A percentile compares a stretch with the other conserved stretches of the same genome.
Evolutionary conservation across 2,797 vertebrate species (phyloP).

Genomic region (Pristis pectinata): DNA sequence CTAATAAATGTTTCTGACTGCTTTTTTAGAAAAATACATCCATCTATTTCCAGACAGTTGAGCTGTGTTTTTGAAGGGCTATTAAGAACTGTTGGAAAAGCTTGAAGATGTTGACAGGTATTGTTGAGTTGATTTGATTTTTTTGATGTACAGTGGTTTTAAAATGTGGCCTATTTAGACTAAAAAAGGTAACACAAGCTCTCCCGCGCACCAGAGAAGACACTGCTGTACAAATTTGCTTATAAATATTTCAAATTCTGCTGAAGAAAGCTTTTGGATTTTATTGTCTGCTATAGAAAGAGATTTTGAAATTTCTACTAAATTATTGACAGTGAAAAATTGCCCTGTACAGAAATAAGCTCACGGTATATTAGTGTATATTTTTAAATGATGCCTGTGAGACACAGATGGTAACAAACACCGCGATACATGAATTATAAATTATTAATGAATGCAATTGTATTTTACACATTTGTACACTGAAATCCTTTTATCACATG

Average conservation of each 20-base stretch:
- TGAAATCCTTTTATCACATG: neutral
- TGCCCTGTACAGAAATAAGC: constrained; percentile 19
- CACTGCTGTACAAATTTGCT: constrained; percentile 21
- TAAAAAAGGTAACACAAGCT: constrained; percentile 27
- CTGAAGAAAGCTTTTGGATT: constrained; percentile 24
- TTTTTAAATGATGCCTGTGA: constrained; percentile 31
- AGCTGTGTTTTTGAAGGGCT: constrained; percentile 18
- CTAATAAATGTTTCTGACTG: neutral
- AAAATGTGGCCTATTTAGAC: neutral
- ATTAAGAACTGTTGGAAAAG: constrained; percentile 20
- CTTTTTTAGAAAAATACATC: neutral
- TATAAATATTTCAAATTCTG: constrained; percentile 33
- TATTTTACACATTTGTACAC: constrained; percentile 18
- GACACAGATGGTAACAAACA: neutral
- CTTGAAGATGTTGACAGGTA: constrained; percentile 27
- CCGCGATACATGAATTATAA: constrained; percentile 10
- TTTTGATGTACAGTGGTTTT: constrained; percentile 28
- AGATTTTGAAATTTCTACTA: constrained; percentile 11
- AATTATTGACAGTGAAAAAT: constrained; percentile 29
- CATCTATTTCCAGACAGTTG: neutral
- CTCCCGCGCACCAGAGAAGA: neutral
- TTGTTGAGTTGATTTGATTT: constrained; percentile 32
- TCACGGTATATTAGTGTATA: constrained; percentile 3
- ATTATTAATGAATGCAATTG: constrained; percentile 25
- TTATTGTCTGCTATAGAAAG: constrained; percentile 30